A percentile compares a stretch with the other conserved stretches of the same genome.
These are phyloP conservation scores for Antechinus stuartii DNA, from an alignment of 2,113 vertebrate species.

Conservation along the genomic window DNA sequence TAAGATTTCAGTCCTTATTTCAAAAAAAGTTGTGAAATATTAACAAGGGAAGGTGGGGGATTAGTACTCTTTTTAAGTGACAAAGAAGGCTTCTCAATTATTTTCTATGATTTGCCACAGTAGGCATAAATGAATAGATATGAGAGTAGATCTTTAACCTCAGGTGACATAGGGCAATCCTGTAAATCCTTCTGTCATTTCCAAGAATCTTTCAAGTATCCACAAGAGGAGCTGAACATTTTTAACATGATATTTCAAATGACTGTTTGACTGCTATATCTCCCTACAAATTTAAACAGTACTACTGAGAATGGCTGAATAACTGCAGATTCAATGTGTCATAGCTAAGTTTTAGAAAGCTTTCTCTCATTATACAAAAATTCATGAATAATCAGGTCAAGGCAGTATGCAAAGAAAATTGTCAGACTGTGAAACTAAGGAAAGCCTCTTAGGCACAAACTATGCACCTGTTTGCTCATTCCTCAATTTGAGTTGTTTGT, in stretches of 20 bases:
- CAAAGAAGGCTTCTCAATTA: constrained; percentile 10
- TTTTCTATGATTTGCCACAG: background rate
- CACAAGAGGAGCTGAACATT: background rate
- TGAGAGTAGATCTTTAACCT: background rate
- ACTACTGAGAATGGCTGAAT: constrained; percentile 34
- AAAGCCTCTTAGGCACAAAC: constrained; percentile 66
- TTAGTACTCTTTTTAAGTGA: background rate
- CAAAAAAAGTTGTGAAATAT: background rate
- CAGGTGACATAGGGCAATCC: background rate
- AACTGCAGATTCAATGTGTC: constrained; percentile 62
- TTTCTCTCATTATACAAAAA: constrained; percentile 66
- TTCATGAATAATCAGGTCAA: constrained; percentile 66
- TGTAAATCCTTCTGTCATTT: constrained; percentile 27
- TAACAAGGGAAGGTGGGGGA: background rate
- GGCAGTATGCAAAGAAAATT: constrained; percentile 46
- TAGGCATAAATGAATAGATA: constrained; percentile 18
- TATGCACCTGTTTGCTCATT: constrained; percentile 34
- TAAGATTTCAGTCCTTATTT: background rate
- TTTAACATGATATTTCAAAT: constrained; percentile 29
- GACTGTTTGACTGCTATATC: constrained; percentile 14
- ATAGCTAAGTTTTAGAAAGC: constrained; percentile 20
- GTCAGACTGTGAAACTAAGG: constrained; percentile 60
- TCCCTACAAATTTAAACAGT: background rate
- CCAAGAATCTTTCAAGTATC: background rate
- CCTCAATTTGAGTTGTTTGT: constrained; percentile 60